phyloP scores from a whole-genome alignment of 2,797 vertebrate genomes.

The Benthosema pterotum region DNA sequence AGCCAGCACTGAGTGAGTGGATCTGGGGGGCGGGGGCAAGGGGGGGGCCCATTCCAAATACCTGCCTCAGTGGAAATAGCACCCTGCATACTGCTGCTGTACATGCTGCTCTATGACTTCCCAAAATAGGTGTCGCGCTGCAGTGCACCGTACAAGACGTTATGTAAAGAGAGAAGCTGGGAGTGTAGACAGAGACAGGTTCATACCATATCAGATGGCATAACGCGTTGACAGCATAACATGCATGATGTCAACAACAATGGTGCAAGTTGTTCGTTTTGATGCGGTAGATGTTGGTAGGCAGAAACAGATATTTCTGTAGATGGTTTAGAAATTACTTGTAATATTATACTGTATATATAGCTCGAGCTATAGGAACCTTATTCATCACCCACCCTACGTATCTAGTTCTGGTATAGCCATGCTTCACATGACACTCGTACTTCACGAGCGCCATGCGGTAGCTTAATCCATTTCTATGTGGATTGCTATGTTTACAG shows the following conservation, averaged over 20 bases:
- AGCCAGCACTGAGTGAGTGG: slow-evolving; percentile 74
- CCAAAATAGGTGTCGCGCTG: slow-evolving; percentile 71
- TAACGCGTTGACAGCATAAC: slow-evolving; percentile 28
- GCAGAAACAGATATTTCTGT: slow-evolving; percentile 30
- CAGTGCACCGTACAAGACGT: slow-evolving; percentile 51
- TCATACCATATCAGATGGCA: slow-evolving; percentile 42
- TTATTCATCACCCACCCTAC: background rate
- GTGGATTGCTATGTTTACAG: too few species aligned
- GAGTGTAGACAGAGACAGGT: slow-evolving; percentile 30
- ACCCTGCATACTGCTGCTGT: slow-evolving; percentile 61
- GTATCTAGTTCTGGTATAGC: slow-evolving; percentile 21
- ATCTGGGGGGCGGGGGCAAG: too few species aligned
- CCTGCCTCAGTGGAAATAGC: slow-evolving; percentile 74
- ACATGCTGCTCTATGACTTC: slow-evolving; percentile 35
- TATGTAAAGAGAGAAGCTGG: slow-evolving; percentile 44
- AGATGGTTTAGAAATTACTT: slow-evolving; percentile 20
- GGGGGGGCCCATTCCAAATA: slow-evolving; percentile 65
- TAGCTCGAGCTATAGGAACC: too few species aligned
- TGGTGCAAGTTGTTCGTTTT: background rate
- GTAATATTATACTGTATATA: too few species aligned
- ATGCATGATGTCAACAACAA: slow-evolving; percentile 37
- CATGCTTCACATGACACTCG: too few species aligned
- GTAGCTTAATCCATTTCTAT: too few species aligned
- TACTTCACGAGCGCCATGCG: too few species aligned
- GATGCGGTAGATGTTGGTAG: background rate